Evolutionary conservation across 53 echinoderm and acorn worm species (phyloP).

Genomic region (Patiria pectinifera): DNA sequence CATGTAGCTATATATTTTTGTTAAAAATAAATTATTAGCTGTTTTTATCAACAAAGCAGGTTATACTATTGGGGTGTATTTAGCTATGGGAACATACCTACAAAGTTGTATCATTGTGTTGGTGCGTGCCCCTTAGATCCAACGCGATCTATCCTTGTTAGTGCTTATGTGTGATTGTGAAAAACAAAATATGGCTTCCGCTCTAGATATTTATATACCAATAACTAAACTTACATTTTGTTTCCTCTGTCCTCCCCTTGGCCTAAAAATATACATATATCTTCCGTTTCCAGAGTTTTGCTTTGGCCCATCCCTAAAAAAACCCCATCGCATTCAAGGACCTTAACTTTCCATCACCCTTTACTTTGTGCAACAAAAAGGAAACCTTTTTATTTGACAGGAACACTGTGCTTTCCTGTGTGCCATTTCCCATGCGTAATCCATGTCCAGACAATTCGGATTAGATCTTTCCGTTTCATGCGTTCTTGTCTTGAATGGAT

Average conservation of each 20-base stretch:
- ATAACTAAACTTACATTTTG: no score
- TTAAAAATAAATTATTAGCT: no score
- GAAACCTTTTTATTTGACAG: background rate
- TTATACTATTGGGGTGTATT: no score
- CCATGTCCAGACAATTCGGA: slow-evolving; percentile 13
- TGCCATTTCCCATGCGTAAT: slow-evolving; percentile 1
- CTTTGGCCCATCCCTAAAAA: background rate
- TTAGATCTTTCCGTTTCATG: background rate
- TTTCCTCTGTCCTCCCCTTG: background rate
- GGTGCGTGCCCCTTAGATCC: no score
- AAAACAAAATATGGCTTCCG: no score
- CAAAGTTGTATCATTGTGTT: no score
- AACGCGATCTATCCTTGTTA: no score
- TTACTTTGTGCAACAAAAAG: background rate
- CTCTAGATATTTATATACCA: no score
- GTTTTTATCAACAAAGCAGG: no score
- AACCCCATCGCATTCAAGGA: background rate
- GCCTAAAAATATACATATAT: background rate
- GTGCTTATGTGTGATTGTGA: no score
- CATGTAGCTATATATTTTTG: no score
- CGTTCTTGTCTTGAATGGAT: background rate
- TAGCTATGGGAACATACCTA: no score
- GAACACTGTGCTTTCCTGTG: background rate
- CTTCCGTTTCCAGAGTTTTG: slow-evolving; percentile 2
- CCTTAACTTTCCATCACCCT: background rate